phyloP scores from a whole-genome alignment of 2,797 vertebrate species.

The Meda fulgida region DNA sequence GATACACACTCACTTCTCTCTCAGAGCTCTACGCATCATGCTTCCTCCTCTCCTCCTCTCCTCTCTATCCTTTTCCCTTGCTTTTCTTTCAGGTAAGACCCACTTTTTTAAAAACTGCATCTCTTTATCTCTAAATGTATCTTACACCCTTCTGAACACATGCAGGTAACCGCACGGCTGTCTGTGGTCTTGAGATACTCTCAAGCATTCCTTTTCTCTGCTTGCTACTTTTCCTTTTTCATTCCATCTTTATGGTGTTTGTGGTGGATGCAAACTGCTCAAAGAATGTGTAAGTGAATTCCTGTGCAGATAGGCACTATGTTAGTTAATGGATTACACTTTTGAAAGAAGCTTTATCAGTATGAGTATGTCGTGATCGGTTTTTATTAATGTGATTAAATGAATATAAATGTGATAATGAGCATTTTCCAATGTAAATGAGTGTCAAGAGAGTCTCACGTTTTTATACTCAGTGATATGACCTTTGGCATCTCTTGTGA shows the following conservation, averaged over 20 bases:
- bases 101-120: neutral
- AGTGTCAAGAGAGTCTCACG: neutral
- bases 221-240: neutral
- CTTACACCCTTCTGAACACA: neutral
- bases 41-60: conserved; percentile 51
- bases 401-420: neutral
- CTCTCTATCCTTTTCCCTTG: conserved; percentile 41
- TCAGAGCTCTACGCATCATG: conserved; percentile 51
- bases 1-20: conserved; percentile 28
- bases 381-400: neutral
- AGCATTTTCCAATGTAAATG: conserved; percentile 2
- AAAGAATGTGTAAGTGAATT: neutral
- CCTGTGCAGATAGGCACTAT: neutral
- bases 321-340: neutral
- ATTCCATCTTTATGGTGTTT: neutral
- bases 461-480: neutral
- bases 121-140: neutral
- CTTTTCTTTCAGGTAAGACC: conserved; percentile 58
- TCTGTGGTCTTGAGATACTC: conserved; percentile 19
- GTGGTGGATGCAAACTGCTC: neutral
- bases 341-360: conserved; percentile 21
- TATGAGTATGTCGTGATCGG: neutral
- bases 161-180: neutral
- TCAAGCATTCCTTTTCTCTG: neutral
- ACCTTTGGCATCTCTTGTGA: neutral